A percentile compares a stretch with the other conserved stretches of the same genome.
These are phyloP conservation scores for Drosophila nr. fundita DNA, from an alignment of 2,888 invertebrate genomes.

Conservation along the genomic window DNA sequence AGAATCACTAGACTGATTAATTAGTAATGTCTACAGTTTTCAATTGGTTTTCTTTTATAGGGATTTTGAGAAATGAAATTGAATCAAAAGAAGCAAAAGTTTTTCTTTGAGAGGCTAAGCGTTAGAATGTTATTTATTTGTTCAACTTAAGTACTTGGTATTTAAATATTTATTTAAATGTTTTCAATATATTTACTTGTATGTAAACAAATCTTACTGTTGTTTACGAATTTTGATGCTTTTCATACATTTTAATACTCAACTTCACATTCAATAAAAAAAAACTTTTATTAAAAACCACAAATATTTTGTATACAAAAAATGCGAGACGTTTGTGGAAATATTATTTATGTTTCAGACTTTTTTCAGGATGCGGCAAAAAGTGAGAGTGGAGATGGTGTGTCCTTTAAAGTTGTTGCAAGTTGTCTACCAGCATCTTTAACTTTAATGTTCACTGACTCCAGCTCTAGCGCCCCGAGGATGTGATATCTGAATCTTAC, in stretches of 20 bases:
- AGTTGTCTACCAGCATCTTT: neutral
- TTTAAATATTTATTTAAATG: neutral
- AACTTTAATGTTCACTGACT: neutral
- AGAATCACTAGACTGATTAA: conserved; percentile 12
- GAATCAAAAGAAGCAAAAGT: conserved; percentile 1
- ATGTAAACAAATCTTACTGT: neutral
- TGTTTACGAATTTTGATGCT: neutral
- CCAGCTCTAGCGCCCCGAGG: neutral
- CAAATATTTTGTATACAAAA: neutral
- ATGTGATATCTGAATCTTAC: neutral
- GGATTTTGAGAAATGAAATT: neutral
- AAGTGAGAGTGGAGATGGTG: neutral
- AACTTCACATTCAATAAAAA: neutral
- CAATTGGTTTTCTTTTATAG: neutral
- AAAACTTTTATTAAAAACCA: neutral
- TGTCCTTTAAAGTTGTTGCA: neutral
- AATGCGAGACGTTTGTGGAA: neutral
- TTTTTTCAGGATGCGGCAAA: neutral
- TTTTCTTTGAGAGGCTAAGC: conserved; percentile 1
- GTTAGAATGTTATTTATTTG: neutral
- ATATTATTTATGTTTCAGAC: neutral
- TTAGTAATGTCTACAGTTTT: conserved; percentile 14
- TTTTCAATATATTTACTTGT: neutral
- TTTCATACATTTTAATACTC: neutral
- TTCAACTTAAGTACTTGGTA: neutral